phyloP scores from a whole-genome alignment of 2,888 invertebrate species.

The Hesperia comma region DNA sequence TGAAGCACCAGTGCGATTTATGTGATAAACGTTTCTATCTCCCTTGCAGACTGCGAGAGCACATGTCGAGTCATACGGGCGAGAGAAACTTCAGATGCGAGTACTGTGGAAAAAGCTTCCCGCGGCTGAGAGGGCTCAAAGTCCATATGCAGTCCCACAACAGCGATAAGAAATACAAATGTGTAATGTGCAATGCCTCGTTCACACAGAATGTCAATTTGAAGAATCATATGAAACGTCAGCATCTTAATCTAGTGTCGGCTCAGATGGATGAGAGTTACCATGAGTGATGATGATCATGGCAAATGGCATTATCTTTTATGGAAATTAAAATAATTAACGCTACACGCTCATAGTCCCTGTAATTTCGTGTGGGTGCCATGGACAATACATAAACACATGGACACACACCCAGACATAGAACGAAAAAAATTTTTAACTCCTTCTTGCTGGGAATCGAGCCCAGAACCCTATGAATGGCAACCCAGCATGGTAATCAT shows the following conservation, averaged over 20 bases:
- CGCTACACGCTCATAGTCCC: too few relatives aligned
- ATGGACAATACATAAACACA: too few relatives aligned
- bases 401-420: too few relatives aligned
- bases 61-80: conserved; percentile 74
- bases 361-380: too few relatives aligned
- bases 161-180: conserved; percentile 80
- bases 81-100: conserved; percentile 74
- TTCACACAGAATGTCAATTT: conserved; percentile 83
- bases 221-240: conserved; percentile 81
- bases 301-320: too few relatives aligned
- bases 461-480: too few relatives aligned
- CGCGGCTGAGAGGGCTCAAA: conserved; percentile 67
- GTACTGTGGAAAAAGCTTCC: conserved; percentile 73
- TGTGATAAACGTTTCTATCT: conserved; percentile 81
- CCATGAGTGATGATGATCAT: conserved; percentile 5
- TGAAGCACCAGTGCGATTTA: conserved; percentile 78
- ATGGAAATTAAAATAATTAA: too few relatives aligned
- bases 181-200: conserved; percentile 76
- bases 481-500: too few relatives aligned
- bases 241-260: conserved; percentile 51
- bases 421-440: too few relatives aligned
- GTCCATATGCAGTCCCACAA: conserved; percentile 83
- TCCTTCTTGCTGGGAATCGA: too few relatives aligned
- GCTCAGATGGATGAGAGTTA: conserved; percentile 16
- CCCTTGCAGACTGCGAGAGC: conserved; percentile 71